A percentile compares a stretch with the other conserved stretches of the same genome.
These are phyloP conservation scores for Nomada flava DNA, from an alignment of 2,888 invertebrate species.

Conservation along the genomic window DNA sequence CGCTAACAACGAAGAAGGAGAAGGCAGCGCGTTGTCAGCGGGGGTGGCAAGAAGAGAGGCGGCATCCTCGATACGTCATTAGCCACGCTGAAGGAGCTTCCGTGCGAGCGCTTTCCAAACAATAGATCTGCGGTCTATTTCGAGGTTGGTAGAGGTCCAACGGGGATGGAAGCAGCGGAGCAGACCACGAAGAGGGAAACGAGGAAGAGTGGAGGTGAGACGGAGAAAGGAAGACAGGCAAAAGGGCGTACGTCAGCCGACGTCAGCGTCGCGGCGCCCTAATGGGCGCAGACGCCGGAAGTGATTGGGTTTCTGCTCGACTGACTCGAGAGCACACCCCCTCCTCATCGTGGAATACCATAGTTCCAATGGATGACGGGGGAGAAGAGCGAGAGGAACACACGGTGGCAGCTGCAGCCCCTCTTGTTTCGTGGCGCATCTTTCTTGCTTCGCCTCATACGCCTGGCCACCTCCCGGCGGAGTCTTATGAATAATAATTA, in stretches of 20 bases:
- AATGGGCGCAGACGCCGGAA: slow-evolving; percentile 87
- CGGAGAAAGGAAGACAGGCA: slow-evolving; percentile 64
- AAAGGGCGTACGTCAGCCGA: slow-evolving; percentile 83
- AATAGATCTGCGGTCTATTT: slow-evolving; percentile 82
- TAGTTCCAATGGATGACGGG: slow-evolving; percentile 47
- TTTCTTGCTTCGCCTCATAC: slow-evolving; percentile 82
- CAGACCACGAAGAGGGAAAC: slow-evolving; percentile 47
- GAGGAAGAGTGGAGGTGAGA: slow-evolving; percentile 44
- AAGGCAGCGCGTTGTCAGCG: slow-evolving; percentile 35
- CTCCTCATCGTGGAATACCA: slow-evolving; percentile 67
- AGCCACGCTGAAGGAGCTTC: slow-evolving; percentile 76
- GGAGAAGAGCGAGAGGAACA: slow-evolving; percentile 55
- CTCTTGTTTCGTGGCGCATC: slow-evolving; percentile 82
- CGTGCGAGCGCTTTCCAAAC: slow-evolving; percentile 81
- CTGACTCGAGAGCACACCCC: slow-evolving; percentile 82
- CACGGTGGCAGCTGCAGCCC: slow-evolving; percentile 62
- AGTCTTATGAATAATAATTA: slow-evolving; percentile 84
- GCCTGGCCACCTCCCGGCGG: slow-evolving; percentile 79
- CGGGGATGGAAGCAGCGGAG: slow-evolving; percentile 38
- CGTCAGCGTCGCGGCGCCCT: slow-evolving; percentile 85
- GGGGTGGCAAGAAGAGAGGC: slow-evolving; percentile 58
- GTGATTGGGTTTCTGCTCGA: slow-evolving; percentile 87
- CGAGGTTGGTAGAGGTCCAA: slow-evolving; percentile 74
- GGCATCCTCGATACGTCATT: slow-evolving; percentile 77
- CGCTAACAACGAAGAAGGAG: slow-evolving; percentile 47